phyloP scores from a whole-genome alignment of 2,113 vertebrate species.

The Struthidea cinerea region DNA sequence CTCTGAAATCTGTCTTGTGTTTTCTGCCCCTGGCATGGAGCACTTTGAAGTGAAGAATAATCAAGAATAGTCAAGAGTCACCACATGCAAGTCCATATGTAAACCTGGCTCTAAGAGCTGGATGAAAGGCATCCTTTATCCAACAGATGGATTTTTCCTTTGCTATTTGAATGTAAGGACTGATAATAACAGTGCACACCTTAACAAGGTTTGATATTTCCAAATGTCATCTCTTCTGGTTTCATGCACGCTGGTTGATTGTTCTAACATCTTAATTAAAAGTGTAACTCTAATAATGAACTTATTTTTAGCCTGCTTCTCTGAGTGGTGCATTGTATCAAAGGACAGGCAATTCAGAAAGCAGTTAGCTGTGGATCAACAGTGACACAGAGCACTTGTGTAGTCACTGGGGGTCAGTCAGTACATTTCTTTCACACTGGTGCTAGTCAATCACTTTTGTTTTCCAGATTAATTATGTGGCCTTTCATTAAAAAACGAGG shows the following conservation, averaged over 20 bases:
- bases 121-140: not conserved
- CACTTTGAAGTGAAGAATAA: not conserved
- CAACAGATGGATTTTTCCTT: not conserved
- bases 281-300: conserved; percentile 59
- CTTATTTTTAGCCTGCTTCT: conserved; percentile 41
- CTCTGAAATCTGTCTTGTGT: not conserved
- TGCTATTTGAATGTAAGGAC: not conserved
- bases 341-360: conserved; percentile 59
- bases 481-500: conserved; percentile 21
- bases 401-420: conserved; percentile 43
- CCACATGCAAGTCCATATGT: not conserved
- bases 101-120: not conserved
- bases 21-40: not conserved
- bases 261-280: conserved; percentile 55
- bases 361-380: conserved; percentile 52
- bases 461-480: conserved; percentile 55
- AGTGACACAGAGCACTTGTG: conserved; percentile 47
- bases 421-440: conserved; percentile 46
- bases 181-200: not conserved
- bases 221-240: conserved; percentile 31
- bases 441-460: conserved; percentile 57
- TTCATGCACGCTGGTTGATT: not conserved
- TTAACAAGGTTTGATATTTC: conserved; percentile 22
- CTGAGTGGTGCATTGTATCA: conserved; percentile 29
- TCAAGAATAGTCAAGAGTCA: not conserved